These are phyloP conservation scores for Harpalus rubripes DNA, from an alignment of 2,888 invertebrate genomes.

Conservation along the genomic window DNA sequence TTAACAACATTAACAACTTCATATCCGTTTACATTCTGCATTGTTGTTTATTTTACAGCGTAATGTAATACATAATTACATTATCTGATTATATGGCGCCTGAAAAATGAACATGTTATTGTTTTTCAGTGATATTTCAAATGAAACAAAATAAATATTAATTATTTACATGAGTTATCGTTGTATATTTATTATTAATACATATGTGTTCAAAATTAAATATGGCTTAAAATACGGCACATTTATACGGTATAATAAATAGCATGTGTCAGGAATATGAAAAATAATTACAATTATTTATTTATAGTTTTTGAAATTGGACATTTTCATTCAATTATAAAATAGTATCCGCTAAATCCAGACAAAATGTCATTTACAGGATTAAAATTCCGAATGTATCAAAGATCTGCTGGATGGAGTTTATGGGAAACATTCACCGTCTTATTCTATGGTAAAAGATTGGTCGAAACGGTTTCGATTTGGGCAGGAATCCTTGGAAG, in stretches of 20 bases:
- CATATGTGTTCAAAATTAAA: constrained; percentile 33
- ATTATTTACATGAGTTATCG: constrained; percentile 32
- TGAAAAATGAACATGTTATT: background rate
- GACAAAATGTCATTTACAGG: too few relatives aligned
- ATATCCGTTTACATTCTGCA: background rate
- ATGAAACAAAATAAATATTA: constrained; percentile 44
- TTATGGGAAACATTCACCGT: too few relatives aligned
- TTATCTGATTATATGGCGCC: background rate
- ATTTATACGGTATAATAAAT: constrained; percentile 28
- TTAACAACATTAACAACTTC: background rate
- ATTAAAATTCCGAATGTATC: too few relatives aligned
- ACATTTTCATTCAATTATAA: constrained; percentile 34
- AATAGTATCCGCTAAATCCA: background rate
- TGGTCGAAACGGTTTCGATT: too few relatives aligned
- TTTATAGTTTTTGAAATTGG: constrained; percentile 31
- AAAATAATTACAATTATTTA: constrained; percentile 41
- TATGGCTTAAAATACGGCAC: constrained; percentile 29
- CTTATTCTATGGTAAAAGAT: too few relatives aligned
- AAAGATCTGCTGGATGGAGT: too few relatives aligned
- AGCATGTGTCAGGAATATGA: constrained; percentile 9
- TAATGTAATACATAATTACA: background rate
- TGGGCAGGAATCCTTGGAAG: too few relatives aligned
- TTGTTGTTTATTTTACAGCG: background rate
- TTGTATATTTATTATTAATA: background rate
- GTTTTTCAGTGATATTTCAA: constrained; percentile 17